Percentiles rank a stretch among this genome's conserved stretches.
These are phyloP conservation scores for Cantharis flavilabris DNA, from an alignment of 2,888 invertebrate genomes.

Conservation along the genomic window DNA sequence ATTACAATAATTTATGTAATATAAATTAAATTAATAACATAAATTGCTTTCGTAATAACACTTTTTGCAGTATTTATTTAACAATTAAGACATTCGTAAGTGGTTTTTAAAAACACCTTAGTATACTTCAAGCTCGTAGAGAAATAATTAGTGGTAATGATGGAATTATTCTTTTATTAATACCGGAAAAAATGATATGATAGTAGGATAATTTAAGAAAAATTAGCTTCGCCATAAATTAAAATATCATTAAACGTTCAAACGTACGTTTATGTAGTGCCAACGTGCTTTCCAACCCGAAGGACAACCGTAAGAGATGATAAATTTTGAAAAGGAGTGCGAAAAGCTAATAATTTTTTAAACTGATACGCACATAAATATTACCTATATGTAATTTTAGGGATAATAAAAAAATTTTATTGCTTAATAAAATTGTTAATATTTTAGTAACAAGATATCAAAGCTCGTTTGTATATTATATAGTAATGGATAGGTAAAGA, in stretches of 20 bases:
- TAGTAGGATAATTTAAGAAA: constrained; percentile 35
- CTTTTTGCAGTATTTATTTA: constrained; percentile 35
- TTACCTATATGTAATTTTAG: background rate
- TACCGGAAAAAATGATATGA: constrained; percentile 33
- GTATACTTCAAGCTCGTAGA: constrained; percentile 23
- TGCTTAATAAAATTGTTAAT: background rate
- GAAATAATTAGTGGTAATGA: constrained; percentile 35
- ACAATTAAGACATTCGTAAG: constrained; percentile 37
- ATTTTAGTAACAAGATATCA: background rate
- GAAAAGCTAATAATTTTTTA: background rate
- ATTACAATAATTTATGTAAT: constrained; percentile 24
- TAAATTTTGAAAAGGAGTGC: background rate
- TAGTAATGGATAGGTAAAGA: background rate
- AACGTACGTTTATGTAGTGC: constrained; percentile 19
- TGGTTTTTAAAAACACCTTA: constrained; percentile 36
- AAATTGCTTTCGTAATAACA: constrained; percentile 19
- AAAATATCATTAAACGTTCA: constrained; percentile 33
- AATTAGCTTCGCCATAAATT: constrained; percentile 32
- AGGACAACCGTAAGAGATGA: constrained; percentile 11
- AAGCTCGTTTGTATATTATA: background rate
- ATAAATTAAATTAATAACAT: constrained; percentile 23
- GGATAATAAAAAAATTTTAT: background rate
- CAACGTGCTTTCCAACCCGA: constrained; percentile 15
- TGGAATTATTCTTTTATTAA: constrained; percentile 29
- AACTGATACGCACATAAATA: background rate